A percentile compares a stretch with the other conserved stretches of the same genome.
Conservation (phyloP, 1,140 invertebrate species). For the Paraescarpia echinospica region DNA sequence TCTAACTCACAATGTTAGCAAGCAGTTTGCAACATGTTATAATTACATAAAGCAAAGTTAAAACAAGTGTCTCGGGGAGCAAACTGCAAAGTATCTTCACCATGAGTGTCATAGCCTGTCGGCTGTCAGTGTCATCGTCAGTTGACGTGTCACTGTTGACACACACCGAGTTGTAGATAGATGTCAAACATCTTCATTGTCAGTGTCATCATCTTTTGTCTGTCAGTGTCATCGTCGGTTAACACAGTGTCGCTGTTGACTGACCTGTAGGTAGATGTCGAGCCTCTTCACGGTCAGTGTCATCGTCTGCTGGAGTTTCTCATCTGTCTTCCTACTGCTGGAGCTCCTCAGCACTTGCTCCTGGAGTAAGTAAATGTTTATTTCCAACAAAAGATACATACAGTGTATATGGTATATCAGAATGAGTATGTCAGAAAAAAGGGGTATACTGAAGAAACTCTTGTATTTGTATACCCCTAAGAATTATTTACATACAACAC, state of each 20-base stretch:
- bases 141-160: neutral
- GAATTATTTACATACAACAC: too few species aligned
- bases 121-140: neutral
- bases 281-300: conserved; percentile 88
- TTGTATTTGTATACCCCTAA: too few species aligned
- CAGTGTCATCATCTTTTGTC: conserved; percentile 48
- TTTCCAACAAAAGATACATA: too few species aligned
- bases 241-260: neutral
- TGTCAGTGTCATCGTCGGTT: conserved; percentile 86
- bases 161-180: neutral
- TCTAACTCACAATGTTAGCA: too few species aligned
- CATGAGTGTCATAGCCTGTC: conserved; percentile 84
- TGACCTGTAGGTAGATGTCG: conserved; percentile 73
- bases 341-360: conserved; percentile 41
- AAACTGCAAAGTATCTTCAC: conserved; percentile 55
- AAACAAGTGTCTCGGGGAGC: neutral
- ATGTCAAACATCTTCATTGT: neutral
- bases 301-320: conserved; percentile 89
- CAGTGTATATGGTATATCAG: too few species aligned
- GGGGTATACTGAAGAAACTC: too few species aligned
- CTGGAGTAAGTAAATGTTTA: too few species aligned
- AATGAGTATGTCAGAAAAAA: too few species aligned
- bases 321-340: conserved; percentile 61
- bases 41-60: neutral
- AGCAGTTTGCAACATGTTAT: too few species aligned